Base-by-base conservation (phyloP, 2,797 vertebrate species). In the Siniperca obscura region DNA sequence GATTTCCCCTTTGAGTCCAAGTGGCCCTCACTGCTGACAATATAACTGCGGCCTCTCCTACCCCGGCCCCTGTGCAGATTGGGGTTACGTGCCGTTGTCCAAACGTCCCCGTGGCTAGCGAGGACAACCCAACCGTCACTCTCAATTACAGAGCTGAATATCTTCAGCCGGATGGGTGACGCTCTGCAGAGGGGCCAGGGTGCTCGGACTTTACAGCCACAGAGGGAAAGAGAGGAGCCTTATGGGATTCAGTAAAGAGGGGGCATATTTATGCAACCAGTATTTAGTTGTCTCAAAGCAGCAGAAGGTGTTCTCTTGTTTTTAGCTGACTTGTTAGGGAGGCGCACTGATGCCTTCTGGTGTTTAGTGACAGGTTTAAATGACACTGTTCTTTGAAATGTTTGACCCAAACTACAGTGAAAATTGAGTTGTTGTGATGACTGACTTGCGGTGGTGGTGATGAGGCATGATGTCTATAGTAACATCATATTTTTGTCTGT, bases 101-200 rank as follows among this genome's bases (percentile, higher is more conserved):
- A 83, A 94, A 90, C 69, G 62, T 89, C 88, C 87, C 89, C n/a
- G 81, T 67, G 92, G 90, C 83, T 85, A 78, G 82, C 13, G 68
- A 87, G 92, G 91, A 93, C 85, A 87, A 93, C 92, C 90, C 91
- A 91, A 87, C 90, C 90, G 92, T 95, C 95, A 94, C 88, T 91
- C 91, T 93, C 92, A 96, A 96, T 96, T 96, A 96, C 89, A 66
- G 86, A 81, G 84, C 84, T 94, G 94, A 95, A 95, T 95, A 90
- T 89, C 87, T 89, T 90, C 78, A 87, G 80, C 67, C 60, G 74
- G 82, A 86, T 62, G 83, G 86, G 67, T 82, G 88, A 82, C 69
- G 74, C 81, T 89, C 72, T 62, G 88, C 87, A 62, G 89, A 87
- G 89, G 82, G 93, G 91, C 88, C 89, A 74, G 89, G 27, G 80